Percentiles rank a stretch among this genome's conserved stretches.
Conservation (phyloP, 2,113 vertebrate genomes). For the Nerophis ophidion region DNA sequence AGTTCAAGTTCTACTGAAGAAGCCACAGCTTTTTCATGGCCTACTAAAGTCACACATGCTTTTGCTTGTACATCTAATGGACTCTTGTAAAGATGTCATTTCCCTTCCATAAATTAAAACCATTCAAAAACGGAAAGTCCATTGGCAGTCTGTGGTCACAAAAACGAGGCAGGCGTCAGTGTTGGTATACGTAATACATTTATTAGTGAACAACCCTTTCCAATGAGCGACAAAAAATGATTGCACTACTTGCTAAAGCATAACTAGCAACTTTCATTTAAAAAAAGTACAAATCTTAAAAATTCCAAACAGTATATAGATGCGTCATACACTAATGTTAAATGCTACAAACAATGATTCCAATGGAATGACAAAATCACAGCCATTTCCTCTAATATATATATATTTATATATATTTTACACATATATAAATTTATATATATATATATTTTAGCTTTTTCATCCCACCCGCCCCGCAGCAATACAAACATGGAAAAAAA, state of each 20-base stretch:
- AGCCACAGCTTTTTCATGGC: slow-evolving; percentile 62
- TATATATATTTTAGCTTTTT: slow-evolving; percentile 76
- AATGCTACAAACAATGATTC: slow-evolving; percentile 99
- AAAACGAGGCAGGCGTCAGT: not conserved
- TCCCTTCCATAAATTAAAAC: slow-evolving; percentile 81
- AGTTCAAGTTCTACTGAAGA: slow-evolving; percentile 45
- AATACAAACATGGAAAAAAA: slow-evolving; percentile 99
- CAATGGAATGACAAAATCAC: slow-evolving; percentile 98
- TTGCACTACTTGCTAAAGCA: slow-evolving; percentile 99
- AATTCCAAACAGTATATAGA: slow-evolving; percentile 99
- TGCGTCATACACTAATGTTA: slow-evolving; percentile 99
- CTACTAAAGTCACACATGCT: slow-evolving; percentile 71
- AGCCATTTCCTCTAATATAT: slow-evolving; percentile 92
- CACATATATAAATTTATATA: not conserved
- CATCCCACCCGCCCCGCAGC: slow-evolving; percentile 71
- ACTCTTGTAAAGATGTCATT: slow-evolving; percentile 78
- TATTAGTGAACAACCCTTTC: slow-evolving; percentile 99
- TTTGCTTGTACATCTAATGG: slow-evolving; percentile 72
- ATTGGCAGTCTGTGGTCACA: slow-evolving; percentile 21
- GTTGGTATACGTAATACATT: slow-evolving; percentile 98
- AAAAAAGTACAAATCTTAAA: slow-evolving; percentile 99
- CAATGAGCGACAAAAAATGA: slow-evolving; percentile 99
- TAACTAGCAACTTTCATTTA: slow-evolving; percentile 99
- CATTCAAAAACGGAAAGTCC: slow-evolving; percentile 66
- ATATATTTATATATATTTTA: slow-evolving; percentile 63